Percentiles rank a stretch among this genome's conserved stretches.
These are phyloP conservation scores for Lampris megalopsis DNA, from an alignment of 2,113 vertebrate genomes.

Conservation along the genomic window DNA sequence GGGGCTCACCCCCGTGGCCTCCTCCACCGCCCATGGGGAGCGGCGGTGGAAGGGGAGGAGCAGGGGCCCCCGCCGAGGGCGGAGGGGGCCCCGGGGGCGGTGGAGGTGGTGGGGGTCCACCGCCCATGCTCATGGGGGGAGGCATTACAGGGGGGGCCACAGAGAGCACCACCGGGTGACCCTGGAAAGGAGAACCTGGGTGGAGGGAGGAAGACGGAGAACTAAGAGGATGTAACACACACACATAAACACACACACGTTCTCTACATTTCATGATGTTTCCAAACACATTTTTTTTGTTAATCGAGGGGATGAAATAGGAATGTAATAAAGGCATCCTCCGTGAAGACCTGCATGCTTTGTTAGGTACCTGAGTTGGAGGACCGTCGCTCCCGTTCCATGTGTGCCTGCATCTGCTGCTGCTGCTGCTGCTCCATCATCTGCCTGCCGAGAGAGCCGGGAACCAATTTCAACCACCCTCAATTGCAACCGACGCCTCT, in stretches of 20 bases:
- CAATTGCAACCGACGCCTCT: too few species aligned
- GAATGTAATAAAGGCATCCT: too few species aligned
- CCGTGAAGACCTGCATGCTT: too few species aligned
- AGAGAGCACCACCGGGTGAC: slow-evolving; percentile 86
- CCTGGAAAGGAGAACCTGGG: slow-evolving; percentile 90
- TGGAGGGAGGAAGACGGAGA: slow-evolving; percentile 24
- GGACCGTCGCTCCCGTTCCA: slow-evolving; percentile 93
- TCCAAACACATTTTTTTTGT: too few species aligned
- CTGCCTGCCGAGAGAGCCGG: slow-evolving; percentile 83
- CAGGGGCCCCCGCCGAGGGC: slow-evolving; percentile 84
- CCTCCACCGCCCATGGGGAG: slow-evolving; percentile 82
- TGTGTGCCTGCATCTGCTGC: slow-evolving; percentile 88
- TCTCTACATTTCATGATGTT: too few species aligned
- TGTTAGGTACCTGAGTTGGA: slow-evolving; percentile 90
- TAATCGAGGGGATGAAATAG: too few species aligned
- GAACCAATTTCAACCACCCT: neutral
- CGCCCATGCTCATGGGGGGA: slow-evolving; percentile 77
- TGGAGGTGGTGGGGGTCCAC: slow-evolving; percentile 90
- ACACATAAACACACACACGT: too few species aligned
- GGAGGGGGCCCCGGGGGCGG: slow-evolving; percentile 90
- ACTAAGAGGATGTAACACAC: neutral
- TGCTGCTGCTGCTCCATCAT: slow-evolving; percentile 90
- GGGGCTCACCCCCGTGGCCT: slow-evolving; percentile 82
- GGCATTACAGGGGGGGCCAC: slow-evolving; percentile 82
- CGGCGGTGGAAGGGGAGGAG: slow-evolving; percentile 87